These are phyloP conservation scores for Caenorhabditis sp. DNA, from an alignment of 2,888 invertebrate species.

Conservation along the genomic window DNA sequence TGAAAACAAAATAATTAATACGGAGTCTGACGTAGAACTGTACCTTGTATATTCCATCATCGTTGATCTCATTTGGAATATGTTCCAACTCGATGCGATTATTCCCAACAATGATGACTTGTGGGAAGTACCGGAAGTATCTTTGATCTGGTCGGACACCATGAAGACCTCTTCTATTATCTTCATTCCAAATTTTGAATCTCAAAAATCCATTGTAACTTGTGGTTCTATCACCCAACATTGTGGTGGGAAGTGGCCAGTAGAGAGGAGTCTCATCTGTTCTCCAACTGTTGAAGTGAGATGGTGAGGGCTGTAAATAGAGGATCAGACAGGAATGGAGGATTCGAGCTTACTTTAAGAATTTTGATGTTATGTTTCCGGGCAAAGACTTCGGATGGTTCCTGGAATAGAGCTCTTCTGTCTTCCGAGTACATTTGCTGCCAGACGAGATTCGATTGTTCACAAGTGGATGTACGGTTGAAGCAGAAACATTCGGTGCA, in stretches of 20 bases:
- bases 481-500: constrained; percentile 98
- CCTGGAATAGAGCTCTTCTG: constrained; percentile 77
- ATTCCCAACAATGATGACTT: constrained; percentile 90
- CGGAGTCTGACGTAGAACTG: not conserved
- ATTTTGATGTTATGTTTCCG: constrained; percentile 78
- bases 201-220: constrained; percentile 91
- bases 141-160: constrained; percentile 78
- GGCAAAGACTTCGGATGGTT: constrained; percentile 79
- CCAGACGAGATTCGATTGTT: constrained; percentile 84
- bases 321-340: not conserved
- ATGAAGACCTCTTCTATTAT: constrained; percentile 75
- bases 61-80: constrained; percentile 85
- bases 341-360: constrained; percentile 65
- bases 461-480: constrained; percentile 87
- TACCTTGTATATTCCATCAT: constrained; percentile 85
- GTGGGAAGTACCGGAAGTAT: constrained; percentile 79
- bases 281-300: constrained; percentile 80
- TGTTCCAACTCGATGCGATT: constrained; percentile 90
- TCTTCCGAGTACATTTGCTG: constrained; percentile 86
- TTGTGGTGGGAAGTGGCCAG: constrained; percentile 90
- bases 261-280: constrained; percentile 88
- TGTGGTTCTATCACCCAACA: constrained; percentile 90
- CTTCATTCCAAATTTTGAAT: constrained; percentile 87
- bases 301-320: constrained; percentile 54
- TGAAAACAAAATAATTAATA: constrained; percentile 75